phyloP scores from a whole-genome alignment of 2,797 vertebrate species.

The Thripadectes ignobilis region DNA sequence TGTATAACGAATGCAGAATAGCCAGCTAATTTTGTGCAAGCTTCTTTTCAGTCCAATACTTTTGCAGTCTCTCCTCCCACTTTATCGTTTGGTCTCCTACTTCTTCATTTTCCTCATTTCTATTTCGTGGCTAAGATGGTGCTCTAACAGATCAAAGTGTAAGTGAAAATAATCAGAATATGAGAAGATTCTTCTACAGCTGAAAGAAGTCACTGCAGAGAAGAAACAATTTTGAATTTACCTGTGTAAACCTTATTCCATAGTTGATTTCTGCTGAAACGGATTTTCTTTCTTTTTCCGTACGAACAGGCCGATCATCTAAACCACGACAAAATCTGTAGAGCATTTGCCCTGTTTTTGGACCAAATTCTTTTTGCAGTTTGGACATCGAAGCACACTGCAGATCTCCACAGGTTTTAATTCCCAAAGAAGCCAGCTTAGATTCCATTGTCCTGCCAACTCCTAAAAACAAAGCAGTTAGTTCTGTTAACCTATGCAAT shows the following conservation, averaged over 20 bases:
- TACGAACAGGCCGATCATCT: slow-evolving; percentile 92
- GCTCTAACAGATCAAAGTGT: slow-evolving; percentile 39
- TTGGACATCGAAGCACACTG: slow-evolving; percentile 89
- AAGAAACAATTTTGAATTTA: slow-evolving; percentile 47
- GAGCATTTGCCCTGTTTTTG: slow-evolving; percentile 93
- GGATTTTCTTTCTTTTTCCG: slow-evolving; percentile 95
- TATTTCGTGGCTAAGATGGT: slow-evolving; percentile 25
- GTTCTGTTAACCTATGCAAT: slow-evolving; percentile 1
- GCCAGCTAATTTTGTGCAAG: slow-evolving; percentile 54
- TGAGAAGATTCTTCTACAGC: background rate
- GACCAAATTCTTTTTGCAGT: slow-evolving; percentile 95
- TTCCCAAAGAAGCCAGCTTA: slow-evolving; percentile 87
- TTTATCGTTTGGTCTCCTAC: slow-evolving; percentile 45
- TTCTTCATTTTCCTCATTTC: slow-evolving; percentile 44
- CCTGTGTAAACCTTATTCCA: slow-evolving; percentile 94
- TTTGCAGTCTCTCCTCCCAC: slow-evolving; percentile 40
- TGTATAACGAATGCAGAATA: slow-evolving; percentile 29
- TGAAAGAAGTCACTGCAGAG: slow-evolving; percentile 2
- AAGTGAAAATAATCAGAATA: slow-evolving; percentile 49
- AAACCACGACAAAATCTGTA: slow-evolving; percentile 95
- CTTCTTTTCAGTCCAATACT: slow-evolving; percentile 45
- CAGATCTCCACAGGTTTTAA: slow-evolving; percentile 93
- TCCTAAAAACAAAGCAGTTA: slow-evolving; percentile 77
- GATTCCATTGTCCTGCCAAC: slow-evolving; percentile 93
- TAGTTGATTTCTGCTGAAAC: slow-evolving; percentile 99